Evolutionary conservation across 2,113 vertebrate species (phyloP).

Genomic region (Tautogolabrus adspersus): DNA sequence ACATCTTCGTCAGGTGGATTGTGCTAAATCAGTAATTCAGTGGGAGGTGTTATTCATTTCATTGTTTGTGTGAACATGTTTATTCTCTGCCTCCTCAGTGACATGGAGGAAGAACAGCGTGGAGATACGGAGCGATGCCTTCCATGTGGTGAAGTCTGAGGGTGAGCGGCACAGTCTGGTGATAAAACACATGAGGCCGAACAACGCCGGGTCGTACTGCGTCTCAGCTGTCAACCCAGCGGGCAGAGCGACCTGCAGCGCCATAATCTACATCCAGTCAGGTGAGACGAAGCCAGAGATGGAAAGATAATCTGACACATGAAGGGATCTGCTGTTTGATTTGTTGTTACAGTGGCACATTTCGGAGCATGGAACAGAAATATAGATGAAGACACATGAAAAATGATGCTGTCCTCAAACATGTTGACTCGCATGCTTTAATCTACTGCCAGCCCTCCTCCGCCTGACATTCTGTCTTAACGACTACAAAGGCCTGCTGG

Average conservation of each 20-base stretch:
- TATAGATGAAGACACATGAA: constrained; percentile 22
- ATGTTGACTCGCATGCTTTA: constrained; percentile 39
- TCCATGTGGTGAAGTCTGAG: constrained; percentile 83
- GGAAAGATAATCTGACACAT: not conserved
- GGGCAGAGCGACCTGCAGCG: constrained; percentile 86
- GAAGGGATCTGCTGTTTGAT: not conserved
- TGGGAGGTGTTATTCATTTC: constrained; percentile 9
- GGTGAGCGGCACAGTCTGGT: constrained; percentile 87
- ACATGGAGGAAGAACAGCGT: constrained; percentile 89
- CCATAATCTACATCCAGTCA: constrained; percentile 86
- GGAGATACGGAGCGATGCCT: constrained; percentile 75
- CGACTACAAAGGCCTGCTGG: constrained; percentile 64
- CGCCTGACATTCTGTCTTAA: constrained; percentile 62
- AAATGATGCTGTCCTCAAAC: constrained; percentile 11
- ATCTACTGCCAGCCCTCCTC: constrained; percentile 60
- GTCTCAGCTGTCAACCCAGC: constrained; percentile 87
- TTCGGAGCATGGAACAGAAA: not conserved
- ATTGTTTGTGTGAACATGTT: constrained; percentile 7
- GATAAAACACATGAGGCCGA: constrained; percentile 82
- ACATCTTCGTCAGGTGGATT: not conserved
- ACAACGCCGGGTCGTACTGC: constrained; percentile 85
- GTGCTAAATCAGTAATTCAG: constrained; percentile 22
- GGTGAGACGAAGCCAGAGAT: constrained; percentile 73
- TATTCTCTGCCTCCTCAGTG: constrained; percentile 72
- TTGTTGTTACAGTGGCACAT: constrained; percentile 5